Percentiles rank a stretch among this genome's conserved stretches.
These are phyloP conservation scores for Leptodactylus fallax DNA, from an alignment of 2,797 vertebrate genomes.

Conservation along the genomic window DNA sequence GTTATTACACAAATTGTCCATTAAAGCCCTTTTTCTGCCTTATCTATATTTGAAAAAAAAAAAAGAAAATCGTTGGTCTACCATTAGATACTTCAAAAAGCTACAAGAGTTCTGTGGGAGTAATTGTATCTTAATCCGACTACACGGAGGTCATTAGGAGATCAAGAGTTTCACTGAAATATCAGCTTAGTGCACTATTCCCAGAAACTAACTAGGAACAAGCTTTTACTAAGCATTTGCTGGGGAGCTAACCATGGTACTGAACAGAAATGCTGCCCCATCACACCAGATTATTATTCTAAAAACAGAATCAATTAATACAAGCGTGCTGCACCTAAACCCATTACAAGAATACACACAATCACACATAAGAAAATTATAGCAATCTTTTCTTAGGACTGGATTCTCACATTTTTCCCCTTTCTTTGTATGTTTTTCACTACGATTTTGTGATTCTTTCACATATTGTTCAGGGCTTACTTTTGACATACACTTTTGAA, in stretches of 20 bases:
- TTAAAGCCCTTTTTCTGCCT: constrained; percentile 55
- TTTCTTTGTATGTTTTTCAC: no score
- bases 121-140: constrained; percentile 60
- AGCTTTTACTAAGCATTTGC: constrained; percentile 36
- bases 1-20: constrained; percentile 56
- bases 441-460: not conserved
- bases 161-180: constrained; percentile 58
- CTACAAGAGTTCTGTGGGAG: constrained; percentile 48
- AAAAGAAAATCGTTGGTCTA: constrained; percentile 51
- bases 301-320: not conserved
- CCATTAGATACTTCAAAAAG: constrained; percentile 58
- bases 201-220: constrained; percentile 41
- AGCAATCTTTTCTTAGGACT: not conserved
- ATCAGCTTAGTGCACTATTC: constrained; percentile 44
- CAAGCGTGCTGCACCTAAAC: not conserved
- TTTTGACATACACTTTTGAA: not conserved
- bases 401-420: no score
- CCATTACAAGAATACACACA: not conserved
- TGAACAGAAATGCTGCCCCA: not conserved
- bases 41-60: constrained; percentile 45
- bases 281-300: not conserved
- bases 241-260: constrained; percentile 33
- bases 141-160: constrained; percentile 53
- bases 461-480: not conserved
- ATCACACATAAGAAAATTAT: not conserved